A percentile compares a stretch with the other conserved stretches of the same genome.
Conservation (phyloP, 2,113 vertebrate genomes). For the Mesembrinibis cayennensis region DNA sequence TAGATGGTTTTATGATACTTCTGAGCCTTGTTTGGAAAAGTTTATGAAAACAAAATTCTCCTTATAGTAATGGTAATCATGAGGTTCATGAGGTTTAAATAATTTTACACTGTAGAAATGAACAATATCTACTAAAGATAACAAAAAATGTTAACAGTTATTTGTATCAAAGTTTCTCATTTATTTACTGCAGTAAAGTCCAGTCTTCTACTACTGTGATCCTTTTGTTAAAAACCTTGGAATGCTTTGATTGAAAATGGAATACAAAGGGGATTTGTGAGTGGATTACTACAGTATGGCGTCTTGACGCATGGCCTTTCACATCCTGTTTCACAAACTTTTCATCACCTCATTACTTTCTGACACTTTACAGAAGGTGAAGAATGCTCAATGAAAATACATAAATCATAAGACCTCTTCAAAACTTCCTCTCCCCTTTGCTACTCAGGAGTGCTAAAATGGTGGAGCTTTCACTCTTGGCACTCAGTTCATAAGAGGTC, state of each 20-base stretch:
- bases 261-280: background rate
- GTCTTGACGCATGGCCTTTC: background rate
- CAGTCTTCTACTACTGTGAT: background rate
- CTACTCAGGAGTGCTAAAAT: background rate
- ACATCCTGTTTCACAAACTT: background rate
- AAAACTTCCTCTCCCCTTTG: background rate
- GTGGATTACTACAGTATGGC: background rate
- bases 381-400: background rate
- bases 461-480: background rate
- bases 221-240: background rate
- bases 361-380: background rate
- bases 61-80: background rate
- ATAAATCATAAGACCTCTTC: background rate
- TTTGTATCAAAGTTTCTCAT: background rate
- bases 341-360: background rate
- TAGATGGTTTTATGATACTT: background rate
- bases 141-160: background rate
- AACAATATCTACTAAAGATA: background rate
- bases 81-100: background rate
- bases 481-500: background rate
- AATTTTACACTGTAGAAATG: background rate
- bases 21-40: conserved; percentile 1
- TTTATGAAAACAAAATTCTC: background rate
- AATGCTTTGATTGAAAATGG: background rate
- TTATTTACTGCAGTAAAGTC: background rate